Evolutionary conservation across 2,888 invertebrate species (phyloP).

Genomic region (Neocrepidodera transversa): DNA sequence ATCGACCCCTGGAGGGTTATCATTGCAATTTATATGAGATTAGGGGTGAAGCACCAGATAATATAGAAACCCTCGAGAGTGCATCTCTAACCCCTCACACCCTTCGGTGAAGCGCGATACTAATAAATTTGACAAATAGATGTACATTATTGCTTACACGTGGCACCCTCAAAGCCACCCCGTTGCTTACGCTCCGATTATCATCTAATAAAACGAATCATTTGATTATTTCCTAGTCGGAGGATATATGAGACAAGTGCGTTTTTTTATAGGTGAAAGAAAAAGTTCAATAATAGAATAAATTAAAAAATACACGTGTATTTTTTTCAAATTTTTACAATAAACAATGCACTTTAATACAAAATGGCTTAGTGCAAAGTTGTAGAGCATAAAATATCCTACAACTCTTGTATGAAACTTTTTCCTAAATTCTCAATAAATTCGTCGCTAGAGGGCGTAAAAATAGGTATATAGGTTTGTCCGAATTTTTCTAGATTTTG

Average conservation of each 20-base stretch:
- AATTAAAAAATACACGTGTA: no score
- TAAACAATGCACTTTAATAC: no score
- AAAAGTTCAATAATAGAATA: no score
- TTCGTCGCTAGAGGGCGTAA: no score
- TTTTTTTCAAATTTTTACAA: no score
- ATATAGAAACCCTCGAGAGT: slow-evolving; percentile 55
- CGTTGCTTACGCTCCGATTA: slow-evolving; percentile 33
- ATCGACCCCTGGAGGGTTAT: slow-evolving; percentile 51
- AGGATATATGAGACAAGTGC: slow-evolving; percentile 35
- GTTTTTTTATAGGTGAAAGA: background rate
- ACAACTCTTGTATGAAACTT: no score
- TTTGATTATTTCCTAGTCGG: slow-evolving; percentile 23
- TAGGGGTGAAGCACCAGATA: slow-evolving; percentile 57
- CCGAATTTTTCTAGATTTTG: no score
- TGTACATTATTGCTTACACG: slow-evolving; percentile 54
- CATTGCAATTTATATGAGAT: slow-evolving; percentile 59
- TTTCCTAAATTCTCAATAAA: no score
- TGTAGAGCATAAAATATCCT: no score
- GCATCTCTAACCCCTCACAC: slow-evolving; percentile 47
- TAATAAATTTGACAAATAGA: slow-evolving; percentile 59
- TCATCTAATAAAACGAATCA: slow-evolving; percentile 41
- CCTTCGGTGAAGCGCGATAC: slow-evolving; percentile 37
- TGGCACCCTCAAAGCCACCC: slow-evolving; percentile 36
- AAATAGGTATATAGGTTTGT: no score
- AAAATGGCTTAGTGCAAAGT: no score